These are phyloP conservation scores for Drosophila anceps DNA, from an alignment of 2,888 invertebrate species.

Conservation along the genomic window DNA sequence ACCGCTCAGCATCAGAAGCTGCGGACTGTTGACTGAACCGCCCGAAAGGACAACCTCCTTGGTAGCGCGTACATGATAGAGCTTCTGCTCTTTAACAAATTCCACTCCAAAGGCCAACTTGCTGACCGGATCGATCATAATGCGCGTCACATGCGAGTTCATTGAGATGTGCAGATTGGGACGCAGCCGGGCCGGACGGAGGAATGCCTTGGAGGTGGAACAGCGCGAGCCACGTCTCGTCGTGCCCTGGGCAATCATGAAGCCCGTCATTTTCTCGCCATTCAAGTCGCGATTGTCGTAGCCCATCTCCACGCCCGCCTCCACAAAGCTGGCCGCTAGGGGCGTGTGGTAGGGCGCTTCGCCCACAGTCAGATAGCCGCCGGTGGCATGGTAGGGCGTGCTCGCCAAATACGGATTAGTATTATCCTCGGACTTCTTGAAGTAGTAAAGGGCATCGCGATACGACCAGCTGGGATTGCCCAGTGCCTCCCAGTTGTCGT, in stretches of 20 bases:
- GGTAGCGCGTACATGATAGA: constrained; percentile 90
- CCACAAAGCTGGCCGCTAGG: constrained; percentile 92
- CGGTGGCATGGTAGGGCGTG: constrained; percentile 92
- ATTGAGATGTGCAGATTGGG: constrained; percentile 94
- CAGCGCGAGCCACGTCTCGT: constrained; percentile 92
- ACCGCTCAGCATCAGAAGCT: constrained; percentile 96
- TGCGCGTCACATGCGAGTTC: constrained; percentile 91
- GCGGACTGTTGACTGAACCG: constrained; percentile 97
- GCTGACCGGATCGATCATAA: constrained; percentile 90
- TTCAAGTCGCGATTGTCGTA: constrained; percentile 95
- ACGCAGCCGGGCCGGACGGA: constrained; percentile 92
- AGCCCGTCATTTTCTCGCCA: constrained; percentile 94
- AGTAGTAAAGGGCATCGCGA: constrained; percentile 92
- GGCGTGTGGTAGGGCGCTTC: constrained; percentile 96
- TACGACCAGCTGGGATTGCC: constrained; percentile 96
- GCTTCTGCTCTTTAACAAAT: constrained; percentile 90
- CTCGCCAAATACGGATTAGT: constrained; percentile 92
- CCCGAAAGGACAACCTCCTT: constrained; percentile 96
- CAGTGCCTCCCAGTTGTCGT: constrained; percentile 94
- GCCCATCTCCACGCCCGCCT: constrained; percentile 93
- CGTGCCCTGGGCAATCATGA: constrained; percentile 95
- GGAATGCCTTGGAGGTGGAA: constrained; percentile 94
- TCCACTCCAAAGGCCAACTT: constrained; percentile 94
- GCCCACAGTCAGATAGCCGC: constrained; percentile 93
- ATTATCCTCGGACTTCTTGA: constrained; percentile 96